Conservation (phyloP, 1,140 invertebrate species). For the Centruroides vittatus region DNA sequence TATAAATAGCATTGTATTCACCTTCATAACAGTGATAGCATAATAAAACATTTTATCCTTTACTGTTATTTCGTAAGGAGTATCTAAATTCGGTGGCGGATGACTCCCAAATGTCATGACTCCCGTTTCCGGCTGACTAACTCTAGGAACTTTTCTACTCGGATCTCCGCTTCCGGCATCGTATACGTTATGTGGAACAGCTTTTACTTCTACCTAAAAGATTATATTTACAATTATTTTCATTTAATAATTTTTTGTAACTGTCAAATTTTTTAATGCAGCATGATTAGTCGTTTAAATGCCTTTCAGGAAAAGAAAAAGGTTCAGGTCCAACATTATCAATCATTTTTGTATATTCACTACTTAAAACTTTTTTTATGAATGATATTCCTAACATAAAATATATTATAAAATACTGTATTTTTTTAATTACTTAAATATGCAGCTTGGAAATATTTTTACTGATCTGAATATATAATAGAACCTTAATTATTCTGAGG, state of each 20-base stretch:
- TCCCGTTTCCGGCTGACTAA: slow-evolving; percentile 44
- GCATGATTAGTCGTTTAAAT: no score
- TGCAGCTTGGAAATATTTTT: no score
- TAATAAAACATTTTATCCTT: slow-evolving; percentile 87
- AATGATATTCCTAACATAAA: no score
- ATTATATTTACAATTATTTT: neutral
- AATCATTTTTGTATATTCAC: no score
- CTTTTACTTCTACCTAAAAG: slow-evolving; percentile 50
- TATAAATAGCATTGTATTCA: slow-evolving; percentile 19
- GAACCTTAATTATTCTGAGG: no score
- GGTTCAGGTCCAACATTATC: no score
- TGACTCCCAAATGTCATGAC: slow-evolving; percentile 54
- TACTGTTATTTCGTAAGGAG: slow-evolving; percentile 72
- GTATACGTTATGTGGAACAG: slow-evolving; percentile 44
- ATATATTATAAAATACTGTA: no score
- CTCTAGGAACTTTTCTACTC: slow-evolving; percentile 27
- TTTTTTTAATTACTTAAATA: no score
- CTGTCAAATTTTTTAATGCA: no score
- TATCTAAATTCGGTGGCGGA: slow-evolving; percentile 48
- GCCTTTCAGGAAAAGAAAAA: no score
- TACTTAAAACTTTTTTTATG: no score
- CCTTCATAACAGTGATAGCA: slow-evolving; percentile 85
- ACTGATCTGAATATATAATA: no score
- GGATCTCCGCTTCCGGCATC: slow-evolving; percentile 32
- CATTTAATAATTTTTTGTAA: neutral